A percentile compares a stretch with the other conserved stretches of the same genome.
Evolutionary conservation across 2,888 invertebrate genomes (phyloP).

Genomic region (Epirrhoe tristata): DNA sequence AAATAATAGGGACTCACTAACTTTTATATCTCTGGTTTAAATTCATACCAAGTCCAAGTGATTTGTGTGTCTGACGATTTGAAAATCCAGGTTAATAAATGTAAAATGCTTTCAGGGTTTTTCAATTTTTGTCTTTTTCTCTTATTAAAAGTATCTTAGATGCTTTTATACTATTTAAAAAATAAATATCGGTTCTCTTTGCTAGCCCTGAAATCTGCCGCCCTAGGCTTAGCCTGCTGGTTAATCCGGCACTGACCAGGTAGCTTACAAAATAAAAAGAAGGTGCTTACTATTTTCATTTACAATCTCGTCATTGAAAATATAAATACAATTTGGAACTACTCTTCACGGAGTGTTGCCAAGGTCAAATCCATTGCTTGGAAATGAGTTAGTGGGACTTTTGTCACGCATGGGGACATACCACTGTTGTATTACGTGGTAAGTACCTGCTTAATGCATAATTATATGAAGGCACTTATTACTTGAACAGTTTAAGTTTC

Average conservation of each 20-base stretch:
- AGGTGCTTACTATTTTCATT: too few relatives aligned
- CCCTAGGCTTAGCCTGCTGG: too few relatives aligned
- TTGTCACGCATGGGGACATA: slow-evolving; percentile 34
- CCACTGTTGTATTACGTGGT: slow-evolving; percentile 28
- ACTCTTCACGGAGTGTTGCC: background rate
- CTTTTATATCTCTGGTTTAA: background rate
- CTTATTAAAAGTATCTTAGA: too few relatives aligned
- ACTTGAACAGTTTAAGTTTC: background rate
- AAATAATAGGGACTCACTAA: background rate
- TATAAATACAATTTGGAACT: background rate
- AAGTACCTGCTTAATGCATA: slow-evolving; percentile 14
- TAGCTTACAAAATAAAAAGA: too few relatives aligned
- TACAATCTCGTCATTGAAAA: background rate
- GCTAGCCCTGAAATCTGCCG: too few relatives aligned
- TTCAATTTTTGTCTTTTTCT: too few relatives aligned
- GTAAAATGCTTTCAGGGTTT: too few relatives aligned
- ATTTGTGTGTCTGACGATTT: too few relatives aligned
- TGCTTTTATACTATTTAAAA: too few relatives aligned
- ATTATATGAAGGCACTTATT: slow-evolving; percentile 22
- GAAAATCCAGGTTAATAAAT: too few relatives aligned
- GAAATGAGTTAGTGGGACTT: slow-evolving; percentile 42
- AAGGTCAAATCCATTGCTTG: slow-evolving; percentile 15
- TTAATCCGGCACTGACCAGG: too few relatives aligned
- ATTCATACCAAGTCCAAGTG: background rate
- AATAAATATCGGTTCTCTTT: too few relatives aligned